Conservation (phyloP, 2,797 vertebrate genomes). For the Syngnathus acus region DNA sequence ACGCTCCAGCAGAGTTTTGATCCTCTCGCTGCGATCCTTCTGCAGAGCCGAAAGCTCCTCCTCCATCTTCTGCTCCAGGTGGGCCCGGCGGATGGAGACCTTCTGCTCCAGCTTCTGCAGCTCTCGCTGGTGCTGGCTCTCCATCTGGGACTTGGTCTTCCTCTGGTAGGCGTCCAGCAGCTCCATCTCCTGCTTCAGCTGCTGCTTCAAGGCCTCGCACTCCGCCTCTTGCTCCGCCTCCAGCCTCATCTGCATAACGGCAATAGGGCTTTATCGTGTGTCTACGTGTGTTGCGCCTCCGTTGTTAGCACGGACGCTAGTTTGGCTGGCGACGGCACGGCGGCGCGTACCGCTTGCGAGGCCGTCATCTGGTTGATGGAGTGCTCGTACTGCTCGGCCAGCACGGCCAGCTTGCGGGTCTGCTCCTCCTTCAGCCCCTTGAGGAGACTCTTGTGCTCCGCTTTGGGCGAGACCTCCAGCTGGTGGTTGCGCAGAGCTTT, state of each 20-base stretch:
- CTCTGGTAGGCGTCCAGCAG: slow-evolving; percentile 92
- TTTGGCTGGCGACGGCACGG: too few relatives aligned
- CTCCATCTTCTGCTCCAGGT: slow-evolving; percentile 86
- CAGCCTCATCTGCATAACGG: slow-evolving; percentile 73
- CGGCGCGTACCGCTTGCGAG: slow-evolving; percentile 83
- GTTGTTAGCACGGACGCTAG: too few relatives aligned
- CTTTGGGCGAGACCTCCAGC: slow-evolving; percentile 97
- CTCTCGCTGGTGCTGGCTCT: slow-evolving; percentile 87
- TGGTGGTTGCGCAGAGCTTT: slow-evolving; percentile 99
- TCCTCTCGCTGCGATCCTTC: slow-evolving; percentile 63
- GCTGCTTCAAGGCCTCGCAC: slow-evolving; percentile 77
- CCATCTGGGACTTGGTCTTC: slow-evolving; percentile 92
- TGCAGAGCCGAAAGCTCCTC: slow-evolving; percentile 66
- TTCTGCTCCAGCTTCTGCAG: slow-evolving; percentile 91
- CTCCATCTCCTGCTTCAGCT: slow-evolving; percentile 87
- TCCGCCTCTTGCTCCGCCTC: slow-evolving; percentile 88
- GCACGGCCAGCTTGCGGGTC: slow-evolving; percentile 85
- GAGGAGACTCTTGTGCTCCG: slow-evolving; percentile 86
- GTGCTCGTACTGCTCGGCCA: slow-evolving; percentile 92
- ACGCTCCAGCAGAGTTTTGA: slow-evolving; percentile 66
- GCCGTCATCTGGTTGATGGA: slow-evolving; percentile 99
- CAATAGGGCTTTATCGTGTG: too few relatives aligned
- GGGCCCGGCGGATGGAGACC: slow-evolving; percentile 87
- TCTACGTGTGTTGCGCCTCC: too few relatives aligned
- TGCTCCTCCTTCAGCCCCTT: slow-evolving; percentile 92